phyloP scores from a whole-genome alignment of 2,113 vertebrate species.

The Gambusia holbrooki region DNA sequence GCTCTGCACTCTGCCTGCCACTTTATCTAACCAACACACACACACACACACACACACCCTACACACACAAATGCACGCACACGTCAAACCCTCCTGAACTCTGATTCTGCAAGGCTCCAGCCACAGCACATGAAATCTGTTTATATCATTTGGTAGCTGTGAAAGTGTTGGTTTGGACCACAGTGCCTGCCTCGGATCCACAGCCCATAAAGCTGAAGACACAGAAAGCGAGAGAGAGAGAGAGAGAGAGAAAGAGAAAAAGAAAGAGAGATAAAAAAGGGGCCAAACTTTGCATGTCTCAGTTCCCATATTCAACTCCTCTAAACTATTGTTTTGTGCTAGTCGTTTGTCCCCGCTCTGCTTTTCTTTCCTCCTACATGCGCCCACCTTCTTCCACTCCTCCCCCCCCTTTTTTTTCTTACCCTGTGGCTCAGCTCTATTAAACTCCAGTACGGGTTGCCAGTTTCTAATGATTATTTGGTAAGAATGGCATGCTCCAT shows the following conservation, averaged over 20 bases:
- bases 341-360: neutral
- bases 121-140: constrained; percentile 76
- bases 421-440: constrained; percentile 64
- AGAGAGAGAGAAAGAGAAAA: neutral
- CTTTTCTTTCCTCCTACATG: neutral
- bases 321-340: constrained; percentile 1
- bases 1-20: constrained; percentile 70
- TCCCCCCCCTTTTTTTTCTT: constrained; percentile 38
- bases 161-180: constrained; percentile 74
- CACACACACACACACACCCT: constrained; percentile 18
- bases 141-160: constrained; percentile 77
- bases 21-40: constrained; percentile 58
- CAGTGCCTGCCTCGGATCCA: constrained; percentile 46
- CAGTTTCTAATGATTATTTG: constrained; percentile 78
- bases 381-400: constrained; percentile 14
- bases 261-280: constrained; percentile 5
- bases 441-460: constrained; percentile 58
- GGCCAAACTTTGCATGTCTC: constrained; percentile 8
- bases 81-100: constrained; percentile 56
- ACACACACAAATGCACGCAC: constrained; percentile 33
- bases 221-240: neutral
- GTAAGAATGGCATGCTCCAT: constrained; percentile 79
- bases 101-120: constrained; percentile 70
- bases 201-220: constrained; percentile 34
- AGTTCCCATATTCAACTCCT: neutral